Evolutionary conservation across 2,797 vertebrate genomes (phyloP), one percentile per base, ranked within the genome.

Genomic region (Corythornis leucogaster): DNA sequence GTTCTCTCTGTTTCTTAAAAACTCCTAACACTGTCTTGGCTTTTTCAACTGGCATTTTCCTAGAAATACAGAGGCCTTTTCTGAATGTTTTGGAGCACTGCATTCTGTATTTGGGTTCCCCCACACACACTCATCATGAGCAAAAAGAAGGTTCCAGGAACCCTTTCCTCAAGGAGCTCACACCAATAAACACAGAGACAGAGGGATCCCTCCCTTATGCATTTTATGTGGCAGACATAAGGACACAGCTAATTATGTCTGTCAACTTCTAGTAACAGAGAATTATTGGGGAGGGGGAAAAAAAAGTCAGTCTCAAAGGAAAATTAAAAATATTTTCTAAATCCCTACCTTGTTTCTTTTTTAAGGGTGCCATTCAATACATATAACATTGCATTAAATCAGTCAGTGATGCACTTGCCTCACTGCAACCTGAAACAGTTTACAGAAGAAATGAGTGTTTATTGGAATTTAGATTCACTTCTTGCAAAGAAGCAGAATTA

Each of bases 271-370:
- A 54, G 33, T 58, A 69, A 81, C 5, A 64, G n/a, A 43, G 11
- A 12, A 13, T 7, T 43, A n/a, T 9, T 0, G 7, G 28, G 7
- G 21, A 42, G 17, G 3, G 28, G 5, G n/a, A n/a, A 15, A 15
- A 30, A 55, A n/a, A 53, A 26, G 5, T 43, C 42, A 35, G 6
- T 38, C 31, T 51, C 26, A 66, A 74, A 64, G 14, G 6, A 48
- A 90, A 70, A 76, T 43, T 17, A 0, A 62, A 78, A 68, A 50
- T 25, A 42, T 53, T 80, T 71, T 6, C 9, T 54, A 58, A 73
- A 51, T 58, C 8, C 24, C 15, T 68, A n/a, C 30, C 15, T 20
- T 70, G 11, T 2, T 42, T 54, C 30, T 42, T 54, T 31, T 87
- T 85, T 62, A 50, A 80, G 55, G 16, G 9, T 58, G 33, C 12